A percentile compares a stretch with the other conserved stretches of the same genome.
Evolutionary conservation across 2,113 vertebrate genomes (phyloP).

Genomic region (Ceuthmochares aereus): DNA sequence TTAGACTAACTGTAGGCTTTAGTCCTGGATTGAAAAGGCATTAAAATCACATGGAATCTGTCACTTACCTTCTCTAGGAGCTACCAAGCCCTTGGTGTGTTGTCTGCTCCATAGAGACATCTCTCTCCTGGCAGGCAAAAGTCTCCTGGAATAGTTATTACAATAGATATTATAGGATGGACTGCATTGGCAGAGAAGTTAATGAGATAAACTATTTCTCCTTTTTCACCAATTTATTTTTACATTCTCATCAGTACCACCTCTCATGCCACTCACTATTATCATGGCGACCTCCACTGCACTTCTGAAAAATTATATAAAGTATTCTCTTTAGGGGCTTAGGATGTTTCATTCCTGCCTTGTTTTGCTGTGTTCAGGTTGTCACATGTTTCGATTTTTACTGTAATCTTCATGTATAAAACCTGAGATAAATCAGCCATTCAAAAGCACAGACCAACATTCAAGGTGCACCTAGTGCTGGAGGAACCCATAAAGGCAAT

Average conservation of each 20-base stretch:
- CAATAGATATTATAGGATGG: not conserved
- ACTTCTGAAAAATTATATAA: not conserved
- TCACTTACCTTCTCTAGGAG: not conserved
- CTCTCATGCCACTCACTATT: not conserved
- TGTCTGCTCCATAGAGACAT: not conserved
- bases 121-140: not conserved
- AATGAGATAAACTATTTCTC: not conserved
- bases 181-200: not conserved
- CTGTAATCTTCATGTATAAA: not conserved
- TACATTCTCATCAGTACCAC: not conserved
- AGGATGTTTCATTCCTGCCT: not conserved
- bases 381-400: not conserved
- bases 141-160: slow-evolving; percentile 18
- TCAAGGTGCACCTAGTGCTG: not conserved
- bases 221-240: not conserved
- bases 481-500: not conserved
- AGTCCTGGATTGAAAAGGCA: slow-evolving; percentile 18
- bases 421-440: not conserved
- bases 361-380: not conserved
- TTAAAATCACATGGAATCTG: not conserved
- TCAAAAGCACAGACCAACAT: not conserved
- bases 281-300: not conserved
- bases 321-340: not conserved
- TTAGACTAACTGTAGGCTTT: not conserved
- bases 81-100: rapidly evolving